Evolutionary conservation across 2,888 invertebrate species (phyloP).

Genomic region (Epistrophe grossulariae): DNA sequence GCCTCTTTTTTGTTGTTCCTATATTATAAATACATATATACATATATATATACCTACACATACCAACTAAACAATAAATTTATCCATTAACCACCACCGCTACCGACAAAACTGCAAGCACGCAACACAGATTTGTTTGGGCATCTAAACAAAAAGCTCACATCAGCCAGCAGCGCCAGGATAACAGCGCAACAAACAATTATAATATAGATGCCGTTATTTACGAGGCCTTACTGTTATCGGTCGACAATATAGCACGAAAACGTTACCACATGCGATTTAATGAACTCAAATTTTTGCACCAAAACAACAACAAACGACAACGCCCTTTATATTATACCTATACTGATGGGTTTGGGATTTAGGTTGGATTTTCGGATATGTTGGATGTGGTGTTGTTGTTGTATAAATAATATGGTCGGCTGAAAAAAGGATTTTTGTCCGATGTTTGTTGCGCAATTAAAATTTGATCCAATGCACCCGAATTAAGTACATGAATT

Average conservation of each 20-base stretch:
- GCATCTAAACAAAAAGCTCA: constrained; percentile 54
- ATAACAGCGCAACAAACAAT: constrained; percentile 49
- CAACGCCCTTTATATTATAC: background rate
- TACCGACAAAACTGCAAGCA: constrained; percentile 45
- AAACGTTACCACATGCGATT: constrained; percentile 61
- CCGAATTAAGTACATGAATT: constrained; percentile 60
- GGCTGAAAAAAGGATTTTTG: background rate
- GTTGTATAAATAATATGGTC: background rate
- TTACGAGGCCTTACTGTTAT: constrained; percentile 64
- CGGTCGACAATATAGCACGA: constrained; percentile 55
- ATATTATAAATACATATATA: background rate
- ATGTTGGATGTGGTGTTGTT: background rate
- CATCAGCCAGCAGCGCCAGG: constrained; percentile 66
- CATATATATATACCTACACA: background rate
- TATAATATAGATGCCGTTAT: constrained; percentile 59
- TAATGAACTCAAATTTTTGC: constrained; percentile 63
- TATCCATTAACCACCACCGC: constrained; percentile 45
- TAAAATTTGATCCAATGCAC: constrained; percentile 72
- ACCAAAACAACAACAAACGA: background rate
- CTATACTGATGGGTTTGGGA: background rate
- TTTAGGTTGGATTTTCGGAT: too few relatives aligned
- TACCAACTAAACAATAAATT: constrained; percentile 55
- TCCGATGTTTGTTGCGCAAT: constrained; percentile 44
- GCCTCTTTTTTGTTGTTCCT: constrained; percentile 11
- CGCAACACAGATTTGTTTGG: constrained; percentile 65